Conservation (phyloP, 1,140 invertebrate species). For the Drosophila nannoptera region DNA sequence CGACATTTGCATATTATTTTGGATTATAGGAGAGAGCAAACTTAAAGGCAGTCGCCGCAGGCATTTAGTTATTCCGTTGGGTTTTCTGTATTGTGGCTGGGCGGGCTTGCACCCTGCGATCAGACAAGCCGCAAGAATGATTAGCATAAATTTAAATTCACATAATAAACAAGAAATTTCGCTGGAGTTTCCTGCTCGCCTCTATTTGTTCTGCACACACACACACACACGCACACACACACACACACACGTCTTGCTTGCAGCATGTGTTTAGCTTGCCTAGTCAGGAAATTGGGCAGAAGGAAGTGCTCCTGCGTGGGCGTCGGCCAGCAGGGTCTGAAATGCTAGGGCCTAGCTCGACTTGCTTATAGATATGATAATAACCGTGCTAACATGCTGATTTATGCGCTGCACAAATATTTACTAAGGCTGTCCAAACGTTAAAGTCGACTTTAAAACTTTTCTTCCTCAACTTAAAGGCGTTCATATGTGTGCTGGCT, state of each 20-base stretch:
- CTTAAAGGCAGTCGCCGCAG: slow-evolving; percentile 17
- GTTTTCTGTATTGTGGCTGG: slow-evolving; percentile 9
- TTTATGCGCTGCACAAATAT: slow-evolving; percentile 67
- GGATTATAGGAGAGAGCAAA: slow-evolving; percentile 21
- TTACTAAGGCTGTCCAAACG: slow-evolving; percentile 38
- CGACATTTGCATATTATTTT: background rate
- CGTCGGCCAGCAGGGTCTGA: slow-evolving; percentile 7
- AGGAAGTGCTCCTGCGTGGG: slow-evolving; percentile 25
- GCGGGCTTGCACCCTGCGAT: slow-evolving; percentile 22
- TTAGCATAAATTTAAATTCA: slow-evolving; percentile 72
- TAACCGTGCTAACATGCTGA: slow-evolving; percentile 63
- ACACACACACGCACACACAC: too few species aligned
- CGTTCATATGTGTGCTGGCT: background rate
- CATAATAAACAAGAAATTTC: slow-evolving; percentile 58
- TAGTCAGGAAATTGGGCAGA: slow-evolving; percentile 38
- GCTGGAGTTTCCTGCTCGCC: slow-evolving; percentile 41
- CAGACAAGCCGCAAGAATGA: slow-evolving; percentile 32
- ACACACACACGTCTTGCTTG: too few species aligned
- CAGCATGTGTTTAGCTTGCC: slow-evolving; percentile 29
- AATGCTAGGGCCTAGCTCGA: slow-evolving; percentile 1
- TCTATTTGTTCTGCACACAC: slow-evolving; percentile 19
- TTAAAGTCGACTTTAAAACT: slow-evolving; percentile 25
- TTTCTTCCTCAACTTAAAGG: slow-evolving; percentile 13
- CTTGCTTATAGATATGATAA: slow-evolving; percentile 55
- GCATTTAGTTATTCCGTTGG: slow-evolving; percentile 4